Evolutionary conservation across 2,888 invertebrate genomes (phyloP), one percentile per base, ranked within the genome.

Genomic region (Eurytoma adleriae): DNA sequence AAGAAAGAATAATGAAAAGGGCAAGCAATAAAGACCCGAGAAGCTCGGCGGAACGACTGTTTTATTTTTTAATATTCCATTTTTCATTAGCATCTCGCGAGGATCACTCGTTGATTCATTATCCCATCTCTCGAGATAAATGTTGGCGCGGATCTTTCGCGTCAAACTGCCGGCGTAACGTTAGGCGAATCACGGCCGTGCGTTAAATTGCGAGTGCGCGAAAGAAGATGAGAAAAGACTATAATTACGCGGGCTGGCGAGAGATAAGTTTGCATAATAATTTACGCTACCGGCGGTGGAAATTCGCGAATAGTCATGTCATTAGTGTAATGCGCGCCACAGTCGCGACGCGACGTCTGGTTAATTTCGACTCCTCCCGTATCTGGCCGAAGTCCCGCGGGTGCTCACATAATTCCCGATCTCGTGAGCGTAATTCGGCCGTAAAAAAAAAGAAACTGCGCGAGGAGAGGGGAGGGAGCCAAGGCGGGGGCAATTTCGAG

Each of bases 251-350:
- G 27, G n/a, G 16, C 10, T 5, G 20, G n/a, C 18, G 52, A n/a
- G 64, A 54, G 73, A 73, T 59, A 75, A 75, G 75, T 75, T 75
- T 75, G 66, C 75, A 68, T 75, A 40, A 75, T 75, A 68, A 75
- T 75, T 75, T 75, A 48, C 74, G 66, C 57, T 27, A 66, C 57
- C 54, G 72, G 13, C 14, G 48, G 59, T 14, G 48, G 68, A 68
- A 68, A 18, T 52, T 76, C 59, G 18, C 54, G 61, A 69, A 76
- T 61, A 54, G 76, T 61, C 61, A n/a, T 76, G 76, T 69, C 76
- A 69, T 76, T 76, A 76, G 69, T 52, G 76, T 69, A 69, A 76
- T 61, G 71, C 67, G 64, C 50, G 27, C 40, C 30, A 7, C 14
- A n/a, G 74, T 18, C 1, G 40, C 40, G 1, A n/a, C 76, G 48